These are phyloP conservation scores for Fabriciana adippe DNA, from an alignment of 2,888 invertebrate species.

Conservation along the genomic window DNA sequence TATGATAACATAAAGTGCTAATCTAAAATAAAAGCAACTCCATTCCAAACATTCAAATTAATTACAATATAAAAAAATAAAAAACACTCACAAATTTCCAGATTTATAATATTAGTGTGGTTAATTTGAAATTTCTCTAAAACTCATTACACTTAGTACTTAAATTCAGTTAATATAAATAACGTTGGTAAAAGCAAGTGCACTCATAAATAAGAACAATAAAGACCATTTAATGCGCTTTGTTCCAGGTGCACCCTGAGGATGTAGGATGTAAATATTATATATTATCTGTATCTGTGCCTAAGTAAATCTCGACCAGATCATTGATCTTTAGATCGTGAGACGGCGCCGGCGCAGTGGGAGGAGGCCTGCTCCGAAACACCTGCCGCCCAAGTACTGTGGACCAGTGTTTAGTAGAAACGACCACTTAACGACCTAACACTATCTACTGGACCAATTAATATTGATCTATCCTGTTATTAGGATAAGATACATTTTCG, in stretches of 20 bases:
- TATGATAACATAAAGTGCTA: no score
- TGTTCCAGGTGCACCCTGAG: conserved; percentile 37
- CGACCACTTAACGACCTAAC: conserved; percentile 47
- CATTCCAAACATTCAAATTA: no score
- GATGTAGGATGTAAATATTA: conserved; percentile 42
- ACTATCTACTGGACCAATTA: conserved; percentile 32
- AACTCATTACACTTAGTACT: not conserved
- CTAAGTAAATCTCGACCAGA: conserved; percentile 77
- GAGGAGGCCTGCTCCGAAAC: conserved; percentile 76
- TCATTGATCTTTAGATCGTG: conserved; percentile 74
- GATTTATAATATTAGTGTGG: no score
- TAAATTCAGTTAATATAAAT: not conserved
- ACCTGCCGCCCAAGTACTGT: conserved; percentile 81
- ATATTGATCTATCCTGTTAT: conserved; percentile 52
- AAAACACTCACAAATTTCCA: no score
- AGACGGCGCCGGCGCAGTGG: conserved; percentile 73
- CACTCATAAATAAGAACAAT: conserved; percentile 16
- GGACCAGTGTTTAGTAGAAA: conserved; percentile 60
- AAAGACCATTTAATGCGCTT: conserved; percentile 22
- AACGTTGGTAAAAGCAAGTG: not conserved
- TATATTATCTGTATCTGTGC: conserved; percentile 41
- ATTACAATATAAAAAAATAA: no score
- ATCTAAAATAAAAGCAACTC: no score
- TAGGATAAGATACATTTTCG: conserved; percentile 49
- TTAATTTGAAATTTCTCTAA: not conserved